Conservation (phyloP, 2,113 vertebrate genomes). For the Thunnus thynnus region DNA sequence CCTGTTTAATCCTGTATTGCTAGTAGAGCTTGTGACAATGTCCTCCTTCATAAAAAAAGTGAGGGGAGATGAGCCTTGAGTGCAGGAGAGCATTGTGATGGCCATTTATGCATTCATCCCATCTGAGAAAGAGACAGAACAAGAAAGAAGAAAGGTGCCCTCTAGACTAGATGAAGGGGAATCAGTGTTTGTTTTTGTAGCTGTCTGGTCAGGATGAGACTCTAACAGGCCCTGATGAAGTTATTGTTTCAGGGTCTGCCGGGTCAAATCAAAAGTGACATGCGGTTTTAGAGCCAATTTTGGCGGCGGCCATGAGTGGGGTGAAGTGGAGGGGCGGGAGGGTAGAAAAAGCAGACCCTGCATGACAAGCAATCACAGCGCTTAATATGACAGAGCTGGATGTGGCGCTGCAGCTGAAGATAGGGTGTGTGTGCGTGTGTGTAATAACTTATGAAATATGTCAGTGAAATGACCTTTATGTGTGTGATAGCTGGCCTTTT, state of each 20-base stretch:
- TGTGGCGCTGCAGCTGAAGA: constrained; percentile 27
- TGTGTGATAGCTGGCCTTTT: constrained; percentile 71
- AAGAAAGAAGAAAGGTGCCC: constrained; percentile 71
- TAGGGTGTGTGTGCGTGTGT: constrained; percentile 15
- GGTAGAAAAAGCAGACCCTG: constrained; percentile 26
- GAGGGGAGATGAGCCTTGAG: background rate
- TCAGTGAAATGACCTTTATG: constrained; percentile 70
- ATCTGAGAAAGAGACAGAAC: constrained; percentile 12
- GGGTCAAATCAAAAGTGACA: constrained; percentile 81
- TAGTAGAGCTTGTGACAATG: background rate
- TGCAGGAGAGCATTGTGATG: background rate
- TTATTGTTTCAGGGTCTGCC: constrained; percentile 78
- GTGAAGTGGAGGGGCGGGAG: background rate
- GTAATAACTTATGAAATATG: constrained; percentile 66
- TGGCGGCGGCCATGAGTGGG: constrained; percentile 8
- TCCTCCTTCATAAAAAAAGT: background rate
- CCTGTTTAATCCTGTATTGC: constrained; percentile 27
- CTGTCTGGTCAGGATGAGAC: constrained; percentile 70
- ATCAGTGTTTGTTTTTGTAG: constrained; percentile 77
- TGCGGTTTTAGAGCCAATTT: constrained; percentile 74
- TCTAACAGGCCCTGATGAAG: constrained; percentile 78
- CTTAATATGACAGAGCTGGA: constrained; percentile 66
- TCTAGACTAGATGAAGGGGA: constrained; percentile 71
- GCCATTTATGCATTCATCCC: constrained; percentile 22
- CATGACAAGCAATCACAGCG: constrained; percentile 69